Evolutionary conservation across 2,888 invertebrate genomes (phyloP).

Genomic region (Thera britannica): DNA sequence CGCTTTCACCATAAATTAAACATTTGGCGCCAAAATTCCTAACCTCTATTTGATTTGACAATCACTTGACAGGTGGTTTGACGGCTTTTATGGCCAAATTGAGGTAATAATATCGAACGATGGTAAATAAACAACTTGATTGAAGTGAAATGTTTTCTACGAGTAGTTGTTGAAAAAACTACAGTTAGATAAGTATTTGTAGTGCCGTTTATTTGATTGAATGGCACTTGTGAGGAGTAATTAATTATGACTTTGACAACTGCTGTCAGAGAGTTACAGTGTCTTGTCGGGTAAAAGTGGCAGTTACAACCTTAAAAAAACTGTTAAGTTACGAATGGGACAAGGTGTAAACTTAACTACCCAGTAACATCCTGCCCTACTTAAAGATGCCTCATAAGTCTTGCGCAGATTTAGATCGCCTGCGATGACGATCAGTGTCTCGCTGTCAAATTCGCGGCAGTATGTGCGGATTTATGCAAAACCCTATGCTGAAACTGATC

Average conservation of each 20-base stretch:
- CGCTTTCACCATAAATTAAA: conserved; percentile 67
- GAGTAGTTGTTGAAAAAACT: conserved; percentile 12
- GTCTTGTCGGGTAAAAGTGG: not conserved
- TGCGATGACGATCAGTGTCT: no score
- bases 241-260: conserved; percentile 24
- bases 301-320: not conserved
- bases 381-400: no score
- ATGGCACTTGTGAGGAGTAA: conserved; percentile 16
- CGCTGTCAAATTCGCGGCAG: no score
- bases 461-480: no score
- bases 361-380: no score
- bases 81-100: conserved; percentile 40
- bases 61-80: conserved; percentile 38
- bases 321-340: no score
- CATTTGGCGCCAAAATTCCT: conserved; percentile 78
- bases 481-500: no score
- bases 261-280: conserved; percentile 14
- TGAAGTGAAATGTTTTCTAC: conserved; percentile 33
- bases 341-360: no score
- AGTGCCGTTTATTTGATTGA: conserved; percentile 18
- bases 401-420: no score
- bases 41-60: conserved; percentile 56
- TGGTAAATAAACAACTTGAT: conserved; percentile 35
- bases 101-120: conserved; percentile 33
- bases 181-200: conserved; percentile 10